phyloP scores from a whole-genome alignment of 1,140 invertebrate genomes.

The Ostrea denselamellosa region DNA sequence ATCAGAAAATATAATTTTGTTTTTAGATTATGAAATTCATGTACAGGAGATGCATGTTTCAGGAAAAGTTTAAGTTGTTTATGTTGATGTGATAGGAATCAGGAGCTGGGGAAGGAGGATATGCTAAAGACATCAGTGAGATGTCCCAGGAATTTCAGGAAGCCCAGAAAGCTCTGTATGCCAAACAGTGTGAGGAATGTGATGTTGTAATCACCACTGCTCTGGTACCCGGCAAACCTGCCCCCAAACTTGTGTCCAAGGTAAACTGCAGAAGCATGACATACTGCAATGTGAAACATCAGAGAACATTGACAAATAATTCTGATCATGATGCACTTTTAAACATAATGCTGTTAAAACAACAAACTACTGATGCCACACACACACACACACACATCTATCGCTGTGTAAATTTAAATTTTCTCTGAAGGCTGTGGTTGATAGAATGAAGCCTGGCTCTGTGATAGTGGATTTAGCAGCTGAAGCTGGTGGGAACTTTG shows the following conservation, averaged over 20 bases:
- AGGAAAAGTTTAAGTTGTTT: not conserved
- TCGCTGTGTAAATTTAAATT: not conserved
- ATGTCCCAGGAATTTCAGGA: slow-evolving; percentile 94
- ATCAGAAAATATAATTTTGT: not conserved
- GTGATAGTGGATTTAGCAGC: slow-evolving; percentile 94
- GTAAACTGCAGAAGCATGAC: slow-evolving; percentile 76
- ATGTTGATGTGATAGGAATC: slow-evolving; percentile 83
- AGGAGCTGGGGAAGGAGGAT: slow-evolving; percentile 90
- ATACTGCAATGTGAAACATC: not conserved
- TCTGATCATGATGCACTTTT: not conserved
- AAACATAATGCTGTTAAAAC: not conserved
- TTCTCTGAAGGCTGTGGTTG: slow-evolving; percentile 86
- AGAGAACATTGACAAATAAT: not conserved
- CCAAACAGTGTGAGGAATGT: slow-evolving; percentile 89
- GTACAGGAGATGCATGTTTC: not conserved
- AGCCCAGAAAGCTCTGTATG: slow-evolving; percentile 92
- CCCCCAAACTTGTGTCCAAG: slow-evolving; percentile 90
- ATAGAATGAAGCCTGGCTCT: slow-evolving; percentile 92
- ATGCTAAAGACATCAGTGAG: slow-evolving; percentile 94
- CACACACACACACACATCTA: not conserved
- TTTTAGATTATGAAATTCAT: not conserved
- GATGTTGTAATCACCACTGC: slow-evolving; percentile 92
- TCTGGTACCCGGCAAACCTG: slow-evolving; percentile 92
- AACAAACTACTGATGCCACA: not conserved
- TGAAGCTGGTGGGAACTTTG: slow-evolving; percentile 93